Base-by-base conservation (phyloP, 2,888 invertebrate species). In the Odontomyia ornata region DNA sequence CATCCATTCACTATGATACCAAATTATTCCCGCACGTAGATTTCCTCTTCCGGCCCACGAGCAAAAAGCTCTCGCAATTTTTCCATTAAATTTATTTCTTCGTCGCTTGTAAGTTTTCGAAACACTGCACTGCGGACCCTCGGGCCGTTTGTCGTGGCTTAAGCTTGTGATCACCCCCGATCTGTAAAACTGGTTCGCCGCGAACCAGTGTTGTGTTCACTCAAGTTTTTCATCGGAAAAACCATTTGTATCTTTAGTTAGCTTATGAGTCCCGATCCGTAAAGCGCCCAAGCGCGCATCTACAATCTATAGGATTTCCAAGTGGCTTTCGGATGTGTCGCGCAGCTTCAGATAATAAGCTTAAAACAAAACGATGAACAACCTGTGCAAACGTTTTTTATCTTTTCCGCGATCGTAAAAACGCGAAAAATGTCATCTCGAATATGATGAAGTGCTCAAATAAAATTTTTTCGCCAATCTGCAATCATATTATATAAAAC, bases 181-280 rank as follows among this genome's bases (percentile, higher is more conserved):
- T 46, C 69, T 25, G 25, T 46, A 0, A 25, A 69, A 69, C 69
- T 69, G 69, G 69, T 47, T 69, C 69, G 46, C 43, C 25, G 9
- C 7, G 13, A 21, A 7, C 57, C 18, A 57, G 21, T 25, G 7
- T 4, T 43, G 15, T 69, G 15, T n/a, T 28, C 25, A 5, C n/a
- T 11, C 27, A 47, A 69, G 64, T 47, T 69, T 69, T 69, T 69
- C 47, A 15, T 25, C 69, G 69, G 69, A 47, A 69, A 69, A 69
- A 69, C 69, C 47, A 47, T 18, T 47, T 4, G 47, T 47, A 18
- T 52, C n/a, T 52, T 52, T 52, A 52, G 52, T 52, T 13, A 52
- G 52, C 52, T 52, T 52, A 15, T 15, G 15, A 15, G 52, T 52
- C 18, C 3, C 52, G 18, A 15, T 52, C 4, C 52, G 52, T n/a